phyloP scores from a whole-genome alignment of 2,888 invertebrate species.

The Patella pellucida region DNA sequence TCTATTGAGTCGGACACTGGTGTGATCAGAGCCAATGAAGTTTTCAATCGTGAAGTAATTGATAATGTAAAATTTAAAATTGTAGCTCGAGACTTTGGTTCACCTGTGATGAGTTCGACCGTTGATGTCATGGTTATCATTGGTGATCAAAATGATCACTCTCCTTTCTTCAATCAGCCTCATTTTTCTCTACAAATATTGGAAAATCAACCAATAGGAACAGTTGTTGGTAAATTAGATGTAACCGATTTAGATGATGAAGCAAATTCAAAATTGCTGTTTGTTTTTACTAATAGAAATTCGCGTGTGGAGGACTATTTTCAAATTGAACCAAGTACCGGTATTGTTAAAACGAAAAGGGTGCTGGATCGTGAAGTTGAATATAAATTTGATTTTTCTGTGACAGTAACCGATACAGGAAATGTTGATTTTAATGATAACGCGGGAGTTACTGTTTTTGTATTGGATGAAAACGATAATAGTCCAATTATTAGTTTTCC shows the following conservation, averaged over 20 bases:
- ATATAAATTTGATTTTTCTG: slow-evolving; percentile 32
- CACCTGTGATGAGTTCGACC: slow-evolving; percentile 24
- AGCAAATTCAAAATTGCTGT: slow-evolving; percentile 84
- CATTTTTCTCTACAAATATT: slow-evolving; percentile 86
- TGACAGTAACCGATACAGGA: slow-evolving; percentile 36
- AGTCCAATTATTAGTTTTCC: slow-evolving; percentile 50
- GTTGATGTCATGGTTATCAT: slow-evolving; percentile 40
- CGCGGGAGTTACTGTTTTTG: slow-evolving; percentile 44
- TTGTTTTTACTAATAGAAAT: slow-evolving; percentile 13
- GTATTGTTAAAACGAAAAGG: slow-evolving; percentile 30
- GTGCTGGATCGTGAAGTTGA: slow-evolving; percentile 32
- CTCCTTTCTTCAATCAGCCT: slow-evolving; percentile 30
- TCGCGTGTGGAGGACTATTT: slow-evolving; percentile 25
- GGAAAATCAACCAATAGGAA: slow-evolving; percentile 89
- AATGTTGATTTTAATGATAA: slow-evolving; percentile 32
- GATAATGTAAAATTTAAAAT: slow-evolving; percentile 31
- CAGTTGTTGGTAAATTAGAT: slow-evolving; percentile 88
- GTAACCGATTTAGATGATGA: slow-evolving; percentile 93
- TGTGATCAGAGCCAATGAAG: slow-evolving; percentile 39
- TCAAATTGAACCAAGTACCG: slow-evolving; percentile 35
- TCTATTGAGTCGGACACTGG: slow-evolving; percentile 42
- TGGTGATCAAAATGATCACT: slow-evolving; percentile 45
- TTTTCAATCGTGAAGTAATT: slow-evolving; percentile 49
- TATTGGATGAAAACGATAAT: slow-evolving; percentile 55
- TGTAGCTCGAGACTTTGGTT: slow-evolving; percentile 32